Conservation (phyloP, 2,797 vertebrate species). For the Myioborus miniatus region DNA sequence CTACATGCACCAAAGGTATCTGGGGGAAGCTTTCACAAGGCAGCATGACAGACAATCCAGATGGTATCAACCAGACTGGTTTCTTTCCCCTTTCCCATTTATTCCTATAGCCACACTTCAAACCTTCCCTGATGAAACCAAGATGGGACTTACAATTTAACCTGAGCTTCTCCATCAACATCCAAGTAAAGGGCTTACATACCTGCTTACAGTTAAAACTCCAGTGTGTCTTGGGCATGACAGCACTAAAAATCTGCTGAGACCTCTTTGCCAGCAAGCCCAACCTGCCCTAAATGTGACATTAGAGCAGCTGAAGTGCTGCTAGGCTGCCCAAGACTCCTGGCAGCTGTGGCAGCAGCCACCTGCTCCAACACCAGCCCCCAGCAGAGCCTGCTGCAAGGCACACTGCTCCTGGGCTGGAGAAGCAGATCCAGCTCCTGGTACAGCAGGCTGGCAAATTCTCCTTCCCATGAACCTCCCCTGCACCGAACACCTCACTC, state of each 20-base stretch:
- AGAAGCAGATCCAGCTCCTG: background rate
- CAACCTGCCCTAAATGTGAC: background rate
- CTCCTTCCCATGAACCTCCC: background rate
- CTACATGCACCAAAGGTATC: background rate
- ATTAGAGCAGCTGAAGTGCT: fast-evolving
- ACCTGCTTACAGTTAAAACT: background rate
- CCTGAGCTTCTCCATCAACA: background rate
- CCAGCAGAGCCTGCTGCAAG: background rate
- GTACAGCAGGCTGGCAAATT: background rate
- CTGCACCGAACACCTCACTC: background rate
- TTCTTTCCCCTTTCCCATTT: background rate
- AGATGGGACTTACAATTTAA: background rate
- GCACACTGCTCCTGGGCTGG: background rate
- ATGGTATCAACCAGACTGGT: background rate
- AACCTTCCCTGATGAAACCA: background rate
- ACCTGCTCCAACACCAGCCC: background rate
- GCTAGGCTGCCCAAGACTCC: background rate
- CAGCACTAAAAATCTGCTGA: background rate
- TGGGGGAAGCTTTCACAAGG: background rate
- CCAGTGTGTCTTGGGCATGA: fast-evolving
- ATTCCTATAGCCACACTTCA: background rate
- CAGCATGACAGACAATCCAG: background rate
- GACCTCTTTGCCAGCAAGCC: background rate
- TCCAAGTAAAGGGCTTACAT: background rate
- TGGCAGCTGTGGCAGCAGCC: background rate